Conservation (phyloP, 2,888 invertebrate genomes). For the Rhagonycha fulva region DNA sequence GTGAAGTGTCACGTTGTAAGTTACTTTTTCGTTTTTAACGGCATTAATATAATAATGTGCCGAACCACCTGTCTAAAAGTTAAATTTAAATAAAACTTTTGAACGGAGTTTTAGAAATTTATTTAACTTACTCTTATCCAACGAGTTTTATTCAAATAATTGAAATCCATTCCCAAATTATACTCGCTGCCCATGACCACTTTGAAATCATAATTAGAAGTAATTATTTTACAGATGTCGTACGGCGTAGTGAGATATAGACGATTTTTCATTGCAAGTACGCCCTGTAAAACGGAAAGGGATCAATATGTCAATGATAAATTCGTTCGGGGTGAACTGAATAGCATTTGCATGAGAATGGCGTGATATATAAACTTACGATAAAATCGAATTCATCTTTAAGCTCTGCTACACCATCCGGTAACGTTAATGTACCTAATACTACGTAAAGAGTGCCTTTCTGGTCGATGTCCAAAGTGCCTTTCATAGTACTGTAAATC, state of each 20-base stretch:
- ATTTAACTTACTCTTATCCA: constrained; percentile 53
- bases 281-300: constrained; percentile 47
- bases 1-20: constrained; percentile 57
- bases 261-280: constrained; percentile 60
- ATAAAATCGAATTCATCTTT: constrained; percentile 62
- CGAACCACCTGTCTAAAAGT: constrained; percentile 55
- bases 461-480: constrained; percentile 61
- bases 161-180: constrained; percentile 56
- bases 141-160: constrained; percentile 52
- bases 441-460: constrained; percentile 55
- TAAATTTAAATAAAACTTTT: constrained; percentile 7
- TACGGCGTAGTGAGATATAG: constrained; percentile 63
- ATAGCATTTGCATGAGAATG: constrained; percentile 35
- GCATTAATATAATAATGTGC: constrained; percentile 58
- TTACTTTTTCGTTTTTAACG: constrained; percentile 43
- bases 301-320: constrained; percentile 26
- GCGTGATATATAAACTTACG: constrained; percentile 50
- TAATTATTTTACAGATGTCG: constrained; percentile 54
- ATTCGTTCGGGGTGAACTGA: constrained; percentile 26
- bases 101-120: background rate
- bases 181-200: constrained; percentile 56
- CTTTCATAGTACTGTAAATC: constrained; percentile 62
- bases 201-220: constrained; percentile 58
- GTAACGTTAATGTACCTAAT: constrained; percentile 57
- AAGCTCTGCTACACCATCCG: constrained; percentile 61